Percentiles rank a stretch among this genome's conserved stretches.
These are phyloP conservation scores for Sylvia atricapilla DNA, from an alignment of 2,113 vertebrate genomes.

Conservation along the genomic window DNA sequence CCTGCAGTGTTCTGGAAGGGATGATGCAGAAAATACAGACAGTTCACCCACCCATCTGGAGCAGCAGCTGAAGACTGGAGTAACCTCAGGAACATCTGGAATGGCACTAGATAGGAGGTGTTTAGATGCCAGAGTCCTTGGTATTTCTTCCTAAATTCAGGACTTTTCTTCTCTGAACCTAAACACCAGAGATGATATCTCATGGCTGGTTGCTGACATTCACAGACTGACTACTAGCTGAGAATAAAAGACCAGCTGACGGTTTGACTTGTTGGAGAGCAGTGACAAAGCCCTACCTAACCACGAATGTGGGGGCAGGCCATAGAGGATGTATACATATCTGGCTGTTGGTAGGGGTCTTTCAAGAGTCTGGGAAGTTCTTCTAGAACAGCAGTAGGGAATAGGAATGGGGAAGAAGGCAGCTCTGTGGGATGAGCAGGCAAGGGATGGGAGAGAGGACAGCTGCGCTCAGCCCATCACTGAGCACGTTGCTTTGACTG, in stretches of 20 bases:
- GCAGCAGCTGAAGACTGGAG: background rate
- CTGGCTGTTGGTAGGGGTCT: background rate
- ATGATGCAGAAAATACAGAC: background rate
- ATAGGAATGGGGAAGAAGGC: background rate
- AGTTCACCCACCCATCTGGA: background rate
- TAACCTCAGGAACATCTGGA: background rate
- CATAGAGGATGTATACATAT: rapidly evolving
- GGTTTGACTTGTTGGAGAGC: background rate
- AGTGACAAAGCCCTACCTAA: background rate
- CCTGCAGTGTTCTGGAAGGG: background rate
- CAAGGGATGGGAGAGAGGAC: background rate
- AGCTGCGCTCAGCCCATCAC: background rate
- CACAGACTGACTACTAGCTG: background rate
- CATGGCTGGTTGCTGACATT: background rate
- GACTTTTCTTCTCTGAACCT: background rate
- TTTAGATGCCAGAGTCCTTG: background rate
- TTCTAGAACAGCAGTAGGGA: background rate
- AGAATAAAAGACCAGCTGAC: background rate
- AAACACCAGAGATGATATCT: background rate
- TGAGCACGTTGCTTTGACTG: background rate
- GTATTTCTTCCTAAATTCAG: background rate
- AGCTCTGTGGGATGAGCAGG: background rate
- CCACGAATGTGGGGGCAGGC: background rate
- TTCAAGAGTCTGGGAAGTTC: background rate
- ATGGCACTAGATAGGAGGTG: background rate